Evolutionary conservation across 2,888 invertebrate genomes (phyloP).

Genomic region (Maniola hyperantus): DNA sequence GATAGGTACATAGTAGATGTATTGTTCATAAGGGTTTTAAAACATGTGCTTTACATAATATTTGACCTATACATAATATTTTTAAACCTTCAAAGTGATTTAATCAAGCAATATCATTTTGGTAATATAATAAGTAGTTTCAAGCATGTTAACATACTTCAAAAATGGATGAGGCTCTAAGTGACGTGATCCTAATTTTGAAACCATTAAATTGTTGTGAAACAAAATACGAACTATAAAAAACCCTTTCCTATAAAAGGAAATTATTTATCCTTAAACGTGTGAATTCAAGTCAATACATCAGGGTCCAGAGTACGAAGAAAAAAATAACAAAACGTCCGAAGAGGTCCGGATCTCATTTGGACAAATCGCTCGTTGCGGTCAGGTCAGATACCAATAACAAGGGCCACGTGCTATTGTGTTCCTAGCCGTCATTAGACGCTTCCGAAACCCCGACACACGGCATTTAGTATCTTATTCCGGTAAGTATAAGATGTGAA

Average conservation of each 20-base stretch:
- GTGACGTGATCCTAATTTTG: too few relatives aligned
- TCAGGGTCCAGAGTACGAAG: conserved; percentile 37
- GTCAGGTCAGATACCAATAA: conserved; percentile 82
- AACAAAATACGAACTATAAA: background rate
- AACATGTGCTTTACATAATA: too few relatives aligned
- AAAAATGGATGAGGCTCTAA: too few relatives aligned
- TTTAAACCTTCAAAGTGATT: too few relatives aligned
- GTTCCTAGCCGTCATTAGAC: conserved; percentile 76
- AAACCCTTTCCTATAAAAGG: conserved; percentile 8
- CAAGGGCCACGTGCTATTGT: conserved; percentile 80
- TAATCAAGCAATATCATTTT: too few relatives aligned
- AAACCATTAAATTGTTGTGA: background rate
- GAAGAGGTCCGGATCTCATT: conserved; percentile 78
- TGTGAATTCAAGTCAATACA: conserved; percentile 36
- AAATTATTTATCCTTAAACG: conserved; percentile 31
- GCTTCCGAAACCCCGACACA: conserved; percentile 65
- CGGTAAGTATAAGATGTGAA: conserved; percentile 30
- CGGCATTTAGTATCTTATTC: conserved; percentile 45
- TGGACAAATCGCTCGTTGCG: conserved; percentile 82
- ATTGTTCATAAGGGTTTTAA: too few relatives aligned
- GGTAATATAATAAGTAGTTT: too few relatives aligned
- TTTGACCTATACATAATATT: too few relatives aligned
- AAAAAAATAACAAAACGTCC: conserved; percentile 72
- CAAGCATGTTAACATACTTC: background rate
- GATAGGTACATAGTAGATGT: too few relatives aligned